A percentile compares a stretch with the other conserved stretches of the same genome.
These are phyloP conservation scores for Pachycephus smyrnensis DNA, from an alignment of 2,888 invertebrate genomes.

Conservation along the genomic window DNA sequence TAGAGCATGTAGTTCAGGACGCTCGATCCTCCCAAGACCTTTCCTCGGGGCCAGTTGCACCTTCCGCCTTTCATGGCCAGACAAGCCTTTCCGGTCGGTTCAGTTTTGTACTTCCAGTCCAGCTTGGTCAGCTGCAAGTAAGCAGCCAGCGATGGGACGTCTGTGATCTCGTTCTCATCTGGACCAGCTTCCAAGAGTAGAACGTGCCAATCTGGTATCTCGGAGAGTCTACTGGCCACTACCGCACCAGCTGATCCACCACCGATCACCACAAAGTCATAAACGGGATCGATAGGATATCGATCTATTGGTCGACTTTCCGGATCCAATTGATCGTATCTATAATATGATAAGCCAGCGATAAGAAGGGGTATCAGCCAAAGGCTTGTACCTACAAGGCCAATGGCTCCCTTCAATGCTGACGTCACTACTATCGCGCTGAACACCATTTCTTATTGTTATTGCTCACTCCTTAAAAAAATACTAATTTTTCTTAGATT, in stretches of 20 bases:
- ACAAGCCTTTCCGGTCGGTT: conserved; percentile 84
- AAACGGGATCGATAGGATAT: conserved; percentile 77
- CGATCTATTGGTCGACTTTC: conserved; percentile 81
- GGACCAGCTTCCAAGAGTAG: conserved; percentile 87
- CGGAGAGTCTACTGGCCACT: conserved; percentile 84
- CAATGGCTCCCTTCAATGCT: conserved; percentile 79
- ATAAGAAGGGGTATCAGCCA: conserved; percentile 88
- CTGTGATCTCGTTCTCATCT: conserved; percentile 89
- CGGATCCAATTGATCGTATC: conserved; percentile 84
- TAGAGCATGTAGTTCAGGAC: conserved; percentile 93
- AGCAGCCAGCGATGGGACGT: conserved; percentile 88
- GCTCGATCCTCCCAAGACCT: conserved; percentile 89
- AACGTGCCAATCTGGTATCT: conserved; percentile 81
- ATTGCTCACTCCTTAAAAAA: not conserved
- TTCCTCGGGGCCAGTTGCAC: conserved; percentile 91
- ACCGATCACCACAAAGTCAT: conserved; percentile 87
- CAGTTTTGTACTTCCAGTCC: conserved; percentile 92
- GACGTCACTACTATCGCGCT: conserved; percentile 82
- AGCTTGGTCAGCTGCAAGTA: conserved; percentile 87
- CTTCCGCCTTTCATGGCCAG: conserved; percentile 84
- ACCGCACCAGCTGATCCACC: conserved; percentile 93
- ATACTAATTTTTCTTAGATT: not conserved
- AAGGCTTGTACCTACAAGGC: conserved; percentile 80
- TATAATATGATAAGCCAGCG: conserved; percentile 84
- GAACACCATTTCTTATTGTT: conserved; percentile 73